Percentiles rank a stretch among this genome's conserved stretches.
phyloP scores from a whole-genome alignment of 1,140 invertebrate genomes.

The Drosophila trapezifrons region DNA sequence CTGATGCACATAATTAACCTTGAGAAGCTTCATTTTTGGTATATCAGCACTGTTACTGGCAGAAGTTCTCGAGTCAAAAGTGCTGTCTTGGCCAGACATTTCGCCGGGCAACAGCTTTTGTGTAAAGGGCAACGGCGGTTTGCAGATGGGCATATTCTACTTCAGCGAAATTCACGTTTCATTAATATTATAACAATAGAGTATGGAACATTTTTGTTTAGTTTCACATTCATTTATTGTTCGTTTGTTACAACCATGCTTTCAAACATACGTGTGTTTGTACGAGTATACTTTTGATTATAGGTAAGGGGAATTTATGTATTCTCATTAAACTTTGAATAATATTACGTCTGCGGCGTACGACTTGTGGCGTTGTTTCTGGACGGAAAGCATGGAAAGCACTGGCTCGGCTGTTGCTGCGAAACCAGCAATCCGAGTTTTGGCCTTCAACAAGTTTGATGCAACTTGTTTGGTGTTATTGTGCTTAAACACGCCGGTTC shows the following conservation, averaged over 20 bases:
- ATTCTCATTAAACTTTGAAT: not conserved
- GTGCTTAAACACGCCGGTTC: slow-evolving; percentile 2
- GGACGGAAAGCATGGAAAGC: not conserved
- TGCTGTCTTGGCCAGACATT: slow-evolving; percentile 54
- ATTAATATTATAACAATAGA: not conserved
- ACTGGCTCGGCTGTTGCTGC: not conserved
- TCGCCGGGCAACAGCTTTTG: slow-evolving; percentile 39
- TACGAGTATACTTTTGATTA: not conserved
- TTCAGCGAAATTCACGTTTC: slow-evolving; percentile 1
- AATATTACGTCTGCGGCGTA: not conserved
- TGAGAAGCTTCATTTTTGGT: slow-evolving; percentile 78
- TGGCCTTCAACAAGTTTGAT: slow-evolving; percentile 22
- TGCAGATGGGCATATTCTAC: slow-evolving; percentile 63
- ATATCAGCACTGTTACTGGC: slow-evolving; percentile 50
- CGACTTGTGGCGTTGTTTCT: not conserved
- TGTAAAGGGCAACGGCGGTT: slow-evolving; percentile 27
- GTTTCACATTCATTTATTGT: not conserved
- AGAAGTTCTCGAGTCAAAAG: slow-evolving; percentile 65
- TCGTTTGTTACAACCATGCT: not conserved
- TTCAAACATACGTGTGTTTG: not conserved
- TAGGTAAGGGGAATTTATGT: not conserved
- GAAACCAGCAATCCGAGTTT: not conserved
- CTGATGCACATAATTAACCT: slow-evolving; percentile 79
- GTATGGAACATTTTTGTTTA: not conserved
- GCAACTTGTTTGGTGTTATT: slow-evolving; percentile 19